Conservation (phyloP, 2,113 vertebrate genomes). For the Cebidichthys violaceus region DNA sequence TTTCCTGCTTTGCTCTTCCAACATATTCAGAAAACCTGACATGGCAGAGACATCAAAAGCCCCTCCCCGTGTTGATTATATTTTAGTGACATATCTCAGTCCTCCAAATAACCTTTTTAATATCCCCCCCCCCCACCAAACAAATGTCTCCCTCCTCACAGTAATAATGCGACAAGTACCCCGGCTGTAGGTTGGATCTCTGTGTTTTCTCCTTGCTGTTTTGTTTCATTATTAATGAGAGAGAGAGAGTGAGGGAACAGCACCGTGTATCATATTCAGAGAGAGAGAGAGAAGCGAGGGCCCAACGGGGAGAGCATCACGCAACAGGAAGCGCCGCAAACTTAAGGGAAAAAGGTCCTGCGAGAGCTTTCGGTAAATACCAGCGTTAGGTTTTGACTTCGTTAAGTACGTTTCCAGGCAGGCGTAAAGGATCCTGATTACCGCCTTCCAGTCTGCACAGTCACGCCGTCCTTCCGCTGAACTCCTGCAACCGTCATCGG, state of each 20-base stretch:
- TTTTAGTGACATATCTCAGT: not conserved
- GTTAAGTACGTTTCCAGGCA: constrained; percentile 32
- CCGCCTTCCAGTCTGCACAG: constrained; percentile 43
- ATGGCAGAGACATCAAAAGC: not conserved
- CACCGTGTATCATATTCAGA: constrained; percentile 72
- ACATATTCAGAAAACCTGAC: not conserved
- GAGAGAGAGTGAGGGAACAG: constrained; percentile 66
- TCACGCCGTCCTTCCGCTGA: constrained; percentile 59
- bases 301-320: constrained; percentile 56
- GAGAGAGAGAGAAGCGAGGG: constrained; percentile 52
- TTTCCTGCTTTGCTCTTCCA: not conserved
- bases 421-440: constrained; percentile 19
- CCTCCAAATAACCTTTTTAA: constrained; percentile 37
- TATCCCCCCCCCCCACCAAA: too few relatives aligned
- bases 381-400: constrained; percentile 32
- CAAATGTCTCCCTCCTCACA: constrained; percentile 24
- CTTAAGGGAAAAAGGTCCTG: constrained; percentile 59
- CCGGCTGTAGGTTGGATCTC: constrained; percentile 60
- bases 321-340: constrained; percentile 71
- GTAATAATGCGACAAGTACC: constrained; percentile 51
- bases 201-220: constrained; percentile 62
- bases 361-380: constrained; percentile 57
- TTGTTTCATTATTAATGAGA: constrained; percentile 81
- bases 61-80: not conserved
- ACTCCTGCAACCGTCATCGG: constrained; percentile 34